phyloP scores from a whole-genome alignment of 2,797 vertebrate genomes.

The Muscicapa striata region DNA sequence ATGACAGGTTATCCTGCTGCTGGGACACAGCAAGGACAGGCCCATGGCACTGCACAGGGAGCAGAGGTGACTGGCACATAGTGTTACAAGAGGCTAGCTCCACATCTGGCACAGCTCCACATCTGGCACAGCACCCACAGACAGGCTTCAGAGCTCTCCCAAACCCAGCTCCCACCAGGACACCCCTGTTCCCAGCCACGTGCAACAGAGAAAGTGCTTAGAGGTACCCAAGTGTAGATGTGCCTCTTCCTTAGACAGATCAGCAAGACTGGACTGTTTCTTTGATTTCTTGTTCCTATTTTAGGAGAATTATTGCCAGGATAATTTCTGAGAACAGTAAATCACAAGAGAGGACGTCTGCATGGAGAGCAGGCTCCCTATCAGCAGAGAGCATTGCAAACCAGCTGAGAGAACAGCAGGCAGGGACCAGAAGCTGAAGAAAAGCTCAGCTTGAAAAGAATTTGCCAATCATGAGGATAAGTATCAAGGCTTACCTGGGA shows the following conservation, averaged over 20 bases:
- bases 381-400: neutral
- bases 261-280: neutral
- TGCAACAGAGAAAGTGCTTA: neutral
- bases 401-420: neutral
- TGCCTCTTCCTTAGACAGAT: neutral
- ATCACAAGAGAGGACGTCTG: neutral
- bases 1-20: neutral
- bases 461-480: neutral
- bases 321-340: neutral
- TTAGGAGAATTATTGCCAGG: neutral
- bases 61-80: rapidly evolving
- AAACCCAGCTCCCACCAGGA: neutral
- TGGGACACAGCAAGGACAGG: neutral
- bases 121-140: neutral
- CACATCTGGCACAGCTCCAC: neutral
- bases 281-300: neutral
- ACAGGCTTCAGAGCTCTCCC: neutral
- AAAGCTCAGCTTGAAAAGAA: neutral
- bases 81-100: neutral
- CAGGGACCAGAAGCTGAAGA: neutral
- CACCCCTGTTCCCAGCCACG: neutral
- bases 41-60: neutral
- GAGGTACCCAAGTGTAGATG: neutral
- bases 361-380: neutral
- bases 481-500: conserved; percentile 15